Conservation (phyloP, 2,113 vertebrate species). For the Megaceryle maxima region DNA sequence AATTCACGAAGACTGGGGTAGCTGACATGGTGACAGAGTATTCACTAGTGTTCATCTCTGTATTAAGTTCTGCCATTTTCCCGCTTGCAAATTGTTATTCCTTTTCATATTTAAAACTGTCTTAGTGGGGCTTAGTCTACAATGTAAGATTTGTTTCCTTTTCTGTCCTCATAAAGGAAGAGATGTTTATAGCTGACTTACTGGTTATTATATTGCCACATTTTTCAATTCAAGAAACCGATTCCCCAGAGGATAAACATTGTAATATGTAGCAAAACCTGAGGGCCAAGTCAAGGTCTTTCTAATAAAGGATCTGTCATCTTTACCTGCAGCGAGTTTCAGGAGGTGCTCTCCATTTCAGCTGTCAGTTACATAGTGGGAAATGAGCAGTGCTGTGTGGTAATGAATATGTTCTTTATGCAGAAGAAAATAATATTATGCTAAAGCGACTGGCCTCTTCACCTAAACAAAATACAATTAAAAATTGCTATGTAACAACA, state of each 20-base stretch:
- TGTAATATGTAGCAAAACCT: neutral
- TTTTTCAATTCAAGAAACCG: slow-evolving; percentile 1
- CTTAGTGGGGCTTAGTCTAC: neutral
- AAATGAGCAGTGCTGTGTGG: neutral
- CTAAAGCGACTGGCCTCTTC: neutral
- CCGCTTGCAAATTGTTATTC: neutral
- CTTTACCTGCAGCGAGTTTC: neutral
- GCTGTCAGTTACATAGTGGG: neutral
- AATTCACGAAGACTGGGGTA: neutral
- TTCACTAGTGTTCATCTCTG: neutral
- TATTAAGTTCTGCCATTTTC: neutral
- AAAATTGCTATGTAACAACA: neutral
- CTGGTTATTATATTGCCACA: neutral
- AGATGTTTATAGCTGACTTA: neutral
- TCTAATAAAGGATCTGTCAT: neutral
- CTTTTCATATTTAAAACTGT: neutral
- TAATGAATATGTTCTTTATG: neutral
- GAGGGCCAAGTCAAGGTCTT: neutral
- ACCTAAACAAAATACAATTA: neutral
- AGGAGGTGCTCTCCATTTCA: neutral
- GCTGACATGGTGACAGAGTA: neutral
- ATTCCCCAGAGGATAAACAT: neutral
- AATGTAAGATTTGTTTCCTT: neutral
- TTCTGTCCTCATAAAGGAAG: neutral
- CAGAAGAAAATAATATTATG: neutral